Conservation (phyloP, 2,888 invertebrate species). For the Shargacucullia verbasci region DNA sequence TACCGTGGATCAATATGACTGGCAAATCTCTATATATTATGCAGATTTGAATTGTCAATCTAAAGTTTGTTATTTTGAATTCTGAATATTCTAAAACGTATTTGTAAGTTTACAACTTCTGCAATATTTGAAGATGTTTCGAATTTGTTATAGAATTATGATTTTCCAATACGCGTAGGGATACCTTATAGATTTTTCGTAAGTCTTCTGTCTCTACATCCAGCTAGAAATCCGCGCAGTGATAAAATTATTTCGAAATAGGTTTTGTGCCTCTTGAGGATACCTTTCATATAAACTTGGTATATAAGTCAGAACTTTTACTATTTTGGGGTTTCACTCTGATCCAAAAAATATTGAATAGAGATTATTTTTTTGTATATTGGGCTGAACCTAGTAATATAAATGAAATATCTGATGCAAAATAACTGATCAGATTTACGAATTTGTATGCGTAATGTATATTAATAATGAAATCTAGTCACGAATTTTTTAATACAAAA, state of each 20-base stretch:
- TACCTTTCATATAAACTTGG: conserved; percentile 37
- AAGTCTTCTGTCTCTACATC: neutral
- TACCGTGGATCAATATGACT: conserved; percentile 7
- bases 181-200: conserved; percentile 6
- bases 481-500: too few species aligned
- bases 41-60: conserved; percentile 6
- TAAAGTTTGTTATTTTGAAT: conserved; percentile 7
- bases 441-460: too few species aligned
- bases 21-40: conserved; percentile 1
- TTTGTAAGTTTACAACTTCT: conserved; percentile 10
- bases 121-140: neutral
- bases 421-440: too few species aligned
- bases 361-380: neutral
- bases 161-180: conserved; percentile 1
- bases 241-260: conserved; percentile 23
- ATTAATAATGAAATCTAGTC: too few species aligned
- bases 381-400: too few species aligned
- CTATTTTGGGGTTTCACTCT: conserved; percentile 11
- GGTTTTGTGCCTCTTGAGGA: conserved; percentile 32
- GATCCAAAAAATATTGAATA: conserved; percentile 1
- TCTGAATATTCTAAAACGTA: conserved; percentile 13
- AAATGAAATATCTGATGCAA: too few species aligned
- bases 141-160: neutral
- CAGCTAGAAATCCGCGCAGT: conserved; percentile 6
- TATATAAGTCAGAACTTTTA: conserved; percentile 31